These are phyloP conservation scores for Boloria selene DNA, from an alignment of 2,888 invertebrate species.

Conservation along the genomic window DNA sequence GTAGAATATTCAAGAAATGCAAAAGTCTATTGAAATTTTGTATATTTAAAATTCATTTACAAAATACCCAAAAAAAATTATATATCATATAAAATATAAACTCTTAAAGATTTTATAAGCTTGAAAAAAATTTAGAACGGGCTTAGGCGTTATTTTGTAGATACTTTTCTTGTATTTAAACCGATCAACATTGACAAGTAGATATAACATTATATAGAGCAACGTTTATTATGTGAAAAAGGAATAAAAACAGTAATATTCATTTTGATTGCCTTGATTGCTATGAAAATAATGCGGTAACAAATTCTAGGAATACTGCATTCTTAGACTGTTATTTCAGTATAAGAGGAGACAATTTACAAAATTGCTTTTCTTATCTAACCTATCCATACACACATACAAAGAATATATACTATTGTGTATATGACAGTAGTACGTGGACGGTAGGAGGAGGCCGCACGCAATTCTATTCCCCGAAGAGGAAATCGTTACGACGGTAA, in stretches of 20 bases:
- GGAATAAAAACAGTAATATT: background rate
- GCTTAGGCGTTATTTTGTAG: no score
- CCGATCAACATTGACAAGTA: no score
- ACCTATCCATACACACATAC: slow-evolving; percentile 16
- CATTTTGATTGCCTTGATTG: background rate
- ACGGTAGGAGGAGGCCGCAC: slow-evolving; percentile 75
- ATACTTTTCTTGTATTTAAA: no score
- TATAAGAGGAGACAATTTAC: slow-evolving; percentile 15
- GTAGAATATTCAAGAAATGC: no score
- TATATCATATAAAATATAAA: no score
- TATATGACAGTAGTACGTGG: slow-evolving; percentile 44
- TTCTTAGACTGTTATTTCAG: slow-evolving; percentile 18
- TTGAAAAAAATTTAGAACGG: no score
- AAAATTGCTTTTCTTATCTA: slow-evolving; percentile 16
- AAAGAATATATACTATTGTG: slow-evolving; percentile 30
- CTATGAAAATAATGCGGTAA: background rate
- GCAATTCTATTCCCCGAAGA: slow-evolving; percentile 81
- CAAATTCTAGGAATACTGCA: slow-evolving; percentile 1
- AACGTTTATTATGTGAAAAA: background rate
- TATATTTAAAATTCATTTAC: no score
- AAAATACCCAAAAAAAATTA: no score
- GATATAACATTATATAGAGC: background rate
- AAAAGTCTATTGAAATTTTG: no score
- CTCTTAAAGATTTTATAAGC: no score
- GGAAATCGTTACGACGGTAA: slow-evolving; percentile 80